Evolutionary conservation across 1,140 invertebrate species (phyloP), one percentile per base, ranked within the genome.

Genomic region (Drosophila lacteicornis): DNA sequence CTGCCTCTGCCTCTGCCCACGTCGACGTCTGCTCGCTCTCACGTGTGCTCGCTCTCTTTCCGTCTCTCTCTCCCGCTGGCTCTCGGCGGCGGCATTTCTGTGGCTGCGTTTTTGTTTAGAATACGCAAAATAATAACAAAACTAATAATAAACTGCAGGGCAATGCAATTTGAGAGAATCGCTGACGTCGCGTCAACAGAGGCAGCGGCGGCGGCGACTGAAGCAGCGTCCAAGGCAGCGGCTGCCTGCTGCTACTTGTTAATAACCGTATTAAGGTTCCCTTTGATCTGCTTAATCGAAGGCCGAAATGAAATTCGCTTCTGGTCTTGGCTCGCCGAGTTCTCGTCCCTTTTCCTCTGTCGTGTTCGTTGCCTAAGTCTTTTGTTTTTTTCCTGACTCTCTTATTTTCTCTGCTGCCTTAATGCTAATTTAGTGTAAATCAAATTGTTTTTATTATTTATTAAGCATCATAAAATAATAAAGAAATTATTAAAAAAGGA

Each of bases 71-170:
- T 49, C 42, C 12, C 43, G 15, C 68, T 22, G 8, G 53, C 67
- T 74, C 69, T 51, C 27, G 36, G 3, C 43, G 13, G 43, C 42
- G 65, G 73, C 25, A 61, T 70, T 67, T 60, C 33, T 70, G 19
- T 43, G 58, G 36, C 60, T 60, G 77, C 60, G 76, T 79, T 84
- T 91, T 91, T 92, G 91, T 92, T 92, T 92, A 92, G 91, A 92
- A 92, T 91, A 91, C 84, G 91, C 73, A 87, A 92, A 92, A 92
- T 91, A 92, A 92, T 91, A 92, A 92, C 91, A 92, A 92, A 92
- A 91, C 86, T 92, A 92, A 92, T 91, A 92, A 91, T 91, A 87
- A 88, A 88, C 80, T 88, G 84, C 84, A 88, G 79, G 81, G 85
- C 75, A 85, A 85, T 90, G 85, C 85, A 85, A 84, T 90, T 88